Percentiles rank a stretch among this genome's conserved stretches.
These are phyloP conservation scores for Plutomurus gul DNA, from an alignment of 1,140 invertebrate species.

Conservation along the genomic window DNA sequence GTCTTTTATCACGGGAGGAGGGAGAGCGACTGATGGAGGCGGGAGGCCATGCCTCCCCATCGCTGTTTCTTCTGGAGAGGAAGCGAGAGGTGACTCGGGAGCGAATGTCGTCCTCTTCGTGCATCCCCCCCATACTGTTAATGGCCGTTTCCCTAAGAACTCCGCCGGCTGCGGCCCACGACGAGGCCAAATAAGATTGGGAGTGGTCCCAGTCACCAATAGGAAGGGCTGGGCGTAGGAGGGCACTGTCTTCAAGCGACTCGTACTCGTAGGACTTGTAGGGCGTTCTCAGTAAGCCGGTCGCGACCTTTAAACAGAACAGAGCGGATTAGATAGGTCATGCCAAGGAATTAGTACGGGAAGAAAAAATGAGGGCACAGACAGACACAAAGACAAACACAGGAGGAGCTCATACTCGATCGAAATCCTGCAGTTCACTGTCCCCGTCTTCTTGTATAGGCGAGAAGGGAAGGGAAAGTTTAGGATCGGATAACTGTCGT, in stretches of 20 bases:
- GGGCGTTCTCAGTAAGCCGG: conserved; percentile 55
- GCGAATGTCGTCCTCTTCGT: conserved; percentile 54
- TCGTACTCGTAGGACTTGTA: conserved; percentile 63
- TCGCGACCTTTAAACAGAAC: conserved; percentile 47
- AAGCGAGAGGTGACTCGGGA: conserved; percentile 54
- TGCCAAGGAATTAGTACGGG: not conserved
- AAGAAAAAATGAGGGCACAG: conserved; percentile 51
- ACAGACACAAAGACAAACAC: conserved; percentile 54
- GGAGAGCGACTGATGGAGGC: conserved; percentile 32
- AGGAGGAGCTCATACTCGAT: conserved; percentile 53
- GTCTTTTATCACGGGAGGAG: conserved; percentile 44
- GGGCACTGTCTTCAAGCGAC: conserved; percentile 59
- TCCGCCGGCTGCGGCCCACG: conserved; percentile 56
- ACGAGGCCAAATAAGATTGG: conserved; percentile 57
- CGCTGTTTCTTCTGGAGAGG: conserved; percentile 57
- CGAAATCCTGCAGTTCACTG: conserved; percentile 57
- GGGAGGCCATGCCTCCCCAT: conserved; percentile 57
- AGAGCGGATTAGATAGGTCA: not conserved
- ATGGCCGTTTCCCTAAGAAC: conserved; percentile 61
- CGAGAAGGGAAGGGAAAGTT: conserved; percentile 61
- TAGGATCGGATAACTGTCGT: conserved; percentile 62
- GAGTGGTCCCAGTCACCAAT: conserved; percentile 57
- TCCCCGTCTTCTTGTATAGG: conserved; percentile 64
- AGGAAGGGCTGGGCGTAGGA: conserved; percentile 32
- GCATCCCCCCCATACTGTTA: conserved; percentile 56